These are phyloP conservation scores for Alligator mississippiensis DNA, from an alignment of 2,113 vertebrate species.

Conservation along the genomic window DNA sequence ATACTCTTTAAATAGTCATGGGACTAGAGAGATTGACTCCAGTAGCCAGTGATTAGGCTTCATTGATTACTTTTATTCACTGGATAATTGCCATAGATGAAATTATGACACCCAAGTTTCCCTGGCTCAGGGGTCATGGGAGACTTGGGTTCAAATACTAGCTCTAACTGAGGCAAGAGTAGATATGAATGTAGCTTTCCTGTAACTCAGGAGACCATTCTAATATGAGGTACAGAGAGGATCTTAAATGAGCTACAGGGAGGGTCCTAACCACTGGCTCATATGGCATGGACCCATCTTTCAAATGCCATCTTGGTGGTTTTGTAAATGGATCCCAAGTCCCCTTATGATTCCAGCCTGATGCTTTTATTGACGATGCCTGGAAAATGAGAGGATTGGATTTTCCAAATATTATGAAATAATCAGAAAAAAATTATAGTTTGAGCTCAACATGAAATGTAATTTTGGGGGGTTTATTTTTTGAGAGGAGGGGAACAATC, in stretches of 20 bases:
- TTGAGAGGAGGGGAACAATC: no score
- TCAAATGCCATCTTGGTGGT: background rate
- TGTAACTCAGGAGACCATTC: background rate
- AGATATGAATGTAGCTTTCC: background rate
- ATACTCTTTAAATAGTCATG: background rate
- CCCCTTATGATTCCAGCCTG: no score
- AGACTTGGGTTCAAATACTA: background rate
- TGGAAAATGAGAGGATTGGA: no score
- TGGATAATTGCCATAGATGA: no score
- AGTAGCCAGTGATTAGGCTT: background rate
- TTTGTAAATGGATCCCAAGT: rapidly evolving
- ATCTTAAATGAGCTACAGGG: background rate
- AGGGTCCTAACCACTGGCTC: background rate
- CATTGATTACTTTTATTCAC: no score
- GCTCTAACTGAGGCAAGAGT: background rate
- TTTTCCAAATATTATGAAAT: no score
- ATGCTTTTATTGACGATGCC: no score
- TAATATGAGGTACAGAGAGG: background rate
- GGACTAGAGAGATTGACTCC: background rate
- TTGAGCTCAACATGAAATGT: no score
- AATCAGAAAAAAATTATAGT: no score
- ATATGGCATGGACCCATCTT: rapidly evolving
- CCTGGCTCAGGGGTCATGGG: rapidly evolving
- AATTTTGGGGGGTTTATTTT: no score
- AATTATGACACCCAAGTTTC: no score